Percentiles rank a stretch among this genome's conserved stretches.
Evolutionary conservation across 1,140 invertebrate genomes (phyloP).

Genomic region (Pentalonia nigronervosa): DNA sequence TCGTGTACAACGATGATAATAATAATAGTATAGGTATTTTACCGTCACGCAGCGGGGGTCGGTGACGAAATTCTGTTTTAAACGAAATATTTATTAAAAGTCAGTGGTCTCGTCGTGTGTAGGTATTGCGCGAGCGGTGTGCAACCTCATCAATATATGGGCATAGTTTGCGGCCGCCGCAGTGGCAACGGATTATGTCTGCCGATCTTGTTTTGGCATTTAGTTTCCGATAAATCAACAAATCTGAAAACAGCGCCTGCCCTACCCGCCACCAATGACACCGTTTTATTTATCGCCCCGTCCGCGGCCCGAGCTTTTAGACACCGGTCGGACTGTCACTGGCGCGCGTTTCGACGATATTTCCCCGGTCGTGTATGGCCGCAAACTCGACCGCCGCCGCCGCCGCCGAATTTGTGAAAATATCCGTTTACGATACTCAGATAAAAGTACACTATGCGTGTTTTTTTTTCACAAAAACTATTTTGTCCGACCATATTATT

Average conservation of each 20-base stretch:
- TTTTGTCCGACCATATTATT: not conserved
- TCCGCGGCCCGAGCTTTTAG: not conserved
- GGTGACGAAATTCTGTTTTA: slow-evolving; percentile 8
- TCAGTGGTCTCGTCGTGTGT: not conserved
- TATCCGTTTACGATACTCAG: not conserved
- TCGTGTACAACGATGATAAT: too few species aligned
- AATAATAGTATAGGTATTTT: not conserved
- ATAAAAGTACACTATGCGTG: not conserved
- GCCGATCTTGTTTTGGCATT: slow-evolving; percentile 40
- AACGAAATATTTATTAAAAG: slow-evolving; percentile 9
- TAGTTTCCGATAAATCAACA: slow-evolving; percentile 45
- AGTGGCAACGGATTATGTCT: not conserved
- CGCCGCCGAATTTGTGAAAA: not conserved
- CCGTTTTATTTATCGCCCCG: slow-evolving; percentile 36
- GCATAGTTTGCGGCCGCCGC: not conserved
- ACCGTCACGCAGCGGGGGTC: not conserved
- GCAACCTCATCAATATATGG: not conserved
- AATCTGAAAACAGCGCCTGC: not conserved
- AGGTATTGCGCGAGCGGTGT: not conserved
- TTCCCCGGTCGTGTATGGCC: not conserved
- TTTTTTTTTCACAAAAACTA: not conserved
- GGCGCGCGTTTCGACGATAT: not conserved
- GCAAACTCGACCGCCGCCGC: not conserved
- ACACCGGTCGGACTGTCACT: not conserved
- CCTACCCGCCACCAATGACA: too few species aligned